phyloP scores from a whole-genome alignment of 2,797 vertebrate genomes.

The Distichodus sexfasciatus region DNA sequence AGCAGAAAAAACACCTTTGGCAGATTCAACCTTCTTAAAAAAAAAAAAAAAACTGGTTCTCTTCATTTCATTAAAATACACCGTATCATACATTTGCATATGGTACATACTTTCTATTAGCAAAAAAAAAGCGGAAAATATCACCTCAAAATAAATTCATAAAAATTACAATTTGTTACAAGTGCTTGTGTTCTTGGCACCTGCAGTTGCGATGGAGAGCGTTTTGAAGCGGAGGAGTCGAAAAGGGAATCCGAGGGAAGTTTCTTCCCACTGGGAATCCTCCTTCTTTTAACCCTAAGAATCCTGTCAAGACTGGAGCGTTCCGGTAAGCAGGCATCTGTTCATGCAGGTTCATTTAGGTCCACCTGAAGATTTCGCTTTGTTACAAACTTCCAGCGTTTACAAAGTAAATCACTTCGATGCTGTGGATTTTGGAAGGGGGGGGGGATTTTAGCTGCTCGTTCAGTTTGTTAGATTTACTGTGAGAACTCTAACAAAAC shows the following conservation, averaged over 20 bases:
- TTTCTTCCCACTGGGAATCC: constrained; percentile 61
- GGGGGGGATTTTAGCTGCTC: neutral
- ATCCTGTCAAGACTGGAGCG: constrained; percentile 62
- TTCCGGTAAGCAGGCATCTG: constrained; percentile 70
- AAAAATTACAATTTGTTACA: constrained; percentile 67
- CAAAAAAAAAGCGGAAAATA: constrained; percentile 46
- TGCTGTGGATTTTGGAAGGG: constrained; percentile 12
- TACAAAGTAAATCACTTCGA: constrained; percentile 62
- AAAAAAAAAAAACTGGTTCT: constrained; percentile 51
- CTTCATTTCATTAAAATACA: constrained; percentile 54
- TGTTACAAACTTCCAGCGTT: constrained; percentile 47
- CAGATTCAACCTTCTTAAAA: constrained; percentile 64
- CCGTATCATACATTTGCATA: constrained; percentile 58
- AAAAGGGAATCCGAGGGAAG: constrained; percentile 40
- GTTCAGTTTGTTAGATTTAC: constrained; percentile 1
- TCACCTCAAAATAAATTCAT: constrained; percentile 59
- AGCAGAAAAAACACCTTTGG: constrained; percentile 70
- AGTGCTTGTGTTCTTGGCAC: constrained; percentile 73
- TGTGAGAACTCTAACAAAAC: neutral
- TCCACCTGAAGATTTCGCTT: constrained; percentile 53
- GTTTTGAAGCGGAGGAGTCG: constrained; percentile 62
- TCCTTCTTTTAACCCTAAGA: constrained; percentile 59
- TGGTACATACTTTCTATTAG: constrained; percentile 60
- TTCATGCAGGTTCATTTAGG: constrained; percentile 60
- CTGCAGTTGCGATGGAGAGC: constrained; percentile 69